Conservation (phyloP, 1,140 invertebrate genomes). For the Pachyrhynchus sulphureomaculatus region DNA sequence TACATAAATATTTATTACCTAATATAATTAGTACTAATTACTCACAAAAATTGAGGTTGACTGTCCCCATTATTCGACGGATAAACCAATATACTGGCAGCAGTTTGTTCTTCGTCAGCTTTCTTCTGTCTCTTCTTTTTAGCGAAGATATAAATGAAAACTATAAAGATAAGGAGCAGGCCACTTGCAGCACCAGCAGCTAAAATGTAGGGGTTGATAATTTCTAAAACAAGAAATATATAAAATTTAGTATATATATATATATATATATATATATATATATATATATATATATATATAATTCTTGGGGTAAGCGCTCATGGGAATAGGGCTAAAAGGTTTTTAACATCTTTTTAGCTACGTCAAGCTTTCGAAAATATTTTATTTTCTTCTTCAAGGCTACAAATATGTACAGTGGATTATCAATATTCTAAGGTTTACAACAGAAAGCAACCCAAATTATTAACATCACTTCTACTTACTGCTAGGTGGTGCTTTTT, state of each 20-base stretch:
- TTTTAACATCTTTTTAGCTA: no score
- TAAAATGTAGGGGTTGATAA: conserved; percentile 36
- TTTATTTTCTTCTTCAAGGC: no score
- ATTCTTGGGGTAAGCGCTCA: no score
- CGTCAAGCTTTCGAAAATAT: no score
- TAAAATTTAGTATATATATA: not conserved
- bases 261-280: not conserved
- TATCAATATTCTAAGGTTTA: no score
- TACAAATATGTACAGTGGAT: no score
- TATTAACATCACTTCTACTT: no score
- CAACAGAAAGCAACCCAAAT: no score
- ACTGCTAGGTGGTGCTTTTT: no score
- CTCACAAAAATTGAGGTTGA: conserved; percentile 48
- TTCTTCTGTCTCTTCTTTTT: conserved; percentile 36
- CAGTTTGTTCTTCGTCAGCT: conserved; percentile 37
- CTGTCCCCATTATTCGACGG: conserved; percentile 45
- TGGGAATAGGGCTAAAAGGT: no score
- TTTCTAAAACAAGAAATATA: conserved; percentile 35
- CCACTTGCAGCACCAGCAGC: conserved; percentile 32
- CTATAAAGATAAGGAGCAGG: conserved; percentile 34
- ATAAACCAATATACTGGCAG: conserved; percentile 45
- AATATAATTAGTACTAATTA: not conserved
- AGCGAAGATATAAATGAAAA: conserved; percentile 28
- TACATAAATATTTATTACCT: no score
- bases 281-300: not conserved